phyloP scores from a whole-genome alignment of 2,888 invertebrate genomes.

The Plagodis dolabraria region DNA sequence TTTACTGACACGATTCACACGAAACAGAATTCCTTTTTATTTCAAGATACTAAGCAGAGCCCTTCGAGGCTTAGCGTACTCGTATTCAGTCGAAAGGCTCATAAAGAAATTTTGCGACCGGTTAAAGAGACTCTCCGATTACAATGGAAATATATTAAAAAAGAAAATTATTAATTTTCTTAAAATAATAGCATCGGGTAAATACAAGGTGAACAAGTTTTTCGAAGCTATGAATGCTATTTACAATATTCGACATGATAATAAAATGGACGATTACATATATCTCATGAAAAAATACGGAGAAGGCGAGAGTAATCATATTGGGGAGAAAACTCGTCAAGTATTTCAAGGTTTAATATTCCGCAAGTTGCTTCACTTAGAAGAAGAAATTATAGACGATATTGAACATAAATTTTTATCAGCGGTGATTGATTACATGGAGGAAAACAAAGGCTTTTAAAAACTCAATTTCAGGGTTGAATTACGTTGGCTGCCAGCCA shows the following conservation, averaged over 20 bases:
- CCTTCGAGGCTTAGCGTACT: conserved; percentile 47
- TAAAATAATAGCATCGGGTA: conserved; percentile 44
- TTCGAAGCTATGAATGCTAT: conserved; percentile 57
- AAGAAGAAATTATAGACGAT: conserved; percentile 36
- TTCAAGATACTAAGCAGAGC: conserved; percentile 50
- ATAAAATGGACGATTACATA: conserved; percentile 62
- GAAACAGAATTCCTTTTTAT: conserved; percentile 46
- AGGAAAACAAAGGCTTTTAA: conserved; percentile 36
- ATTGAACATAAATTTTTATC: conserved; percentile 56
- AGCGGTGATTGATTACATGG: conserved; percentile 56
- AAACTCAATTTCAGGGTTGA: conserved; percentile 31
- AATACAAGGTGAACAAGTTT: conserved; percentile 49
- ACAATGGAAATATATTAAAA: conserved; percentile 46
- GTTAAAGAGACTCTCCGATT: conserved; percentile 46
- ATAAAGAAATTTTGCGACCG: conserved; percentile 49
- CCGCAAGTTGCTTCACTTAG: conserved; percentile 44
- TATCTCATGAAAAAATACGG: conserved; percentile 57
- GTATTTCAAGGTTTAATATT: conserved; percentile 54
- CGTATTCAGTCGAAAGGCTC: conserved; percentile 46
- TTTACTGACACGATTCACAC: conserved; percentile 47
- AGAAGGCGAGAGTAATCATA: conserved; percentile 38
- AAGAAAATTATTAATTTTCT: conserved; percentile 48
- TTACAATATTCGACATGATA: conserved; percentile 45
- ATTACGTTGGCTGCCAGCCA: conserved; percentile 32
- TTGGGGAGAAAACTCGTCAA: conserved; percentile 50